Evolutionary conservation across 2,113 vertebrate genomes (phyloP).

Genomic region (Climacteris rufus): DNA sequence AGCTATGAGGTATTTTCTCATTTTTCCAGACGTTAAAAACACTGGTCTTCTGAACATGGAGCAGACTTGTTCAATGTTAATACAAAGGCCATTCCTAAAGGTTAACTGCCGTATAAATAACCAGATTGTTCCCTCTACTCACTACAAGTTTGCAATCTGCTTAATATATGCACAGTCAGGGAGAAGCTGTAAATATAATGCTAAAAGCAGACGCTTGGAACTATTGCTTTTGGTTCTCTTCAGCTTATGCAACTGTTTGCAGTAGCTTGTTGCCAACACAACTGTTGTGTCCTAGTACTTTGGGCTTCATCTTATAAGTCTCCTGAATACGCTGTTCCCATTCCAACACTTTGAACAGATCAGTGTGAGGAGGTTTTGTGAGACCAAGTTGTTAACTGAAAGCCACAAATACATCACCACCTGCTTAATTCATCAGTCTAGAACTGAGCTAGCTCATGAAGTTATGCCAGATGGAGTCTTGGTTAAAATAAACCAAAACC

Average conservation of each 20-base stretch:
- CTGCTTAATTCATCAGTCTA: constrained; percentile 13
- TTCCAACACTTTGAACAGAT: not conserved
- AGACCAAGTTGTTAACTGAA: not conserved
- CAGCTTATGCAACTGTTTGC: constrained; percentile 44
- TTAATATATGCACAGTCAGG: constrained; percentile 53
- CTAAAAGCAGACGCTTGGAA: constrained; percentile 42
- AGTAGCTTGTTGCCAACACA: constrained; percentile 38
- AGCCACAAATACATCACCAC: not conserved
- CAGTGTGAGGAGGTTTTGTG: not conserved
- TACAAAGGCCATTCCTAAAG: constrained; percentile 12
- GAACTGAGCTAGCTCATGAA: not conserved
- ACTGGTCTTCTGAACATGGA: not conserved
- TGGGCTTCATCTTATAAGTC: not conserved
- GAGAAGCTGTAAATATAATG: constrained; percentile 50
- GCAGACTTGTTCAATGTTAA: not conserved
- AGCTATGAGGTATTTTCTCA: not conserved
- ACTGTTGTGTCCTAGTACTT: constrained; percentile 20
- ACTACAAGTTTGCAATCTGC: constrained; percentile 21
- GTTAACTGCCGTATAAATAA: constrained; percentile 6
- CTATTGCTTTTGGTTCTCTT: constrained; percentile 39
- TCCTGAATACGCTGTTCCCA: not conserved
- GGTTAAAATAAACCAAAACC: not conserved
- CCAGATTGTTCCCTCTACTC: constrained; percentile 36
- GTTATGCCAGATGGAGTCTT: not conserved
- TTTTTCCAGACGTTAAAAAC: not conserved